Evolutionary conservation across 2,888 invertebrate genomes (phyloP).

Genomic region (Cinara cedri): DNA sequence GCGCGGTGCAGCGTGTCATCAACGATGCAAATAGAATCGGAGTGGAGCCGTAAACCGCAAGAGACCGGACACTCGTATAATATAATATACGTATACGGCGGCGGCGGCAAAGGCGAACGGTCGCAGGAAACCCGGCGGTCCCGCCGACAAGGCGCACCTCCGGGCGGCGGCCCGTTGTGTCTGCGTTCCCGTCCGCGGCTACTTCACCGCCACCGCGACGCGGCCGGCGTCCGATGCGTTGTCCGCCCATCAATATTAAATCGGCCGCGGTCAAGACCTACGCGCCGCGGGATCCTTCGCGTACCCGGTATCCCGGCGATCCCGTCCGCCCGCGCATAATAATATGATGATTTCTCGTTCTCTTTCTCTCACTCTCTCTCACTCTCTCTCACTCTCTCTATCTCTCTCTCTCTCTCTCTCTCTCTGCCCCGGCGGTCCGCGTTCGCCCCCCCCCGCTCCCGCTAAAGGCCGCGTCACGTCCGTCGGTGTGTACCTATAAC

Average conservation of each 20-base stretch:
- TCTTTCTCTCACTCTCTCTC: background rate
- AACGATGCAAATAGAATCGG: slow-evolving; percentile 54
- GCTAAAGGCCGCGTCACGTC: background rate
- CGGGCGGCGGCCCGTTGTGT: background rate
- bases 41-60: slow-evolving; percentile 45
- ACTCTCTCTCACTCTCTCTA: background rate
- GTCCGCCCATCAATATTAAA: slow-evolving; percentile 54
- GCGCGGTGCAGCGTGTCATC: slow-evolving; percentile 21
- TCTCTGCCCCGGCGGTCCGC: background rate
- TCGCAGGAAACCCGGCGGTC: too few species aligned
- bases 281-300: slow-evolving; percentile 23
- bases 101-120: background rate
- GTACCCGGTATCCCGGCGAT: too few species aligned
- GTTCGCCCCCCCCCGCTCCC: too few species aligned
- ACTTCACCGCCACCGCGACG: background rate
- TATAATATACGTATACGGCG: too few species aligned
- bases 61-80: slow-evolving; percentile 54
- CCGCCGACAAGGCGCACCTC: too few species aligned
- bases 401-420: background rate
- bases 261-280: slow-evolving; percentile 43
- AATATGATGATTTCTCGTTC: background rate
- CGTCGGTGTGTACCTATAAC: slow-evolving; percentile 9
- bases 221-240: slow-evolving; percentile 6
- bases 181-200: slow-evolving; percentile 1
- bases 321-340: too few species aligned